These are phyloP conservation scores for Echinometra lucunter DNA, from an alignment of 53 echinoderm and acorn worm species.

Conservation along the genomic window DNA sequence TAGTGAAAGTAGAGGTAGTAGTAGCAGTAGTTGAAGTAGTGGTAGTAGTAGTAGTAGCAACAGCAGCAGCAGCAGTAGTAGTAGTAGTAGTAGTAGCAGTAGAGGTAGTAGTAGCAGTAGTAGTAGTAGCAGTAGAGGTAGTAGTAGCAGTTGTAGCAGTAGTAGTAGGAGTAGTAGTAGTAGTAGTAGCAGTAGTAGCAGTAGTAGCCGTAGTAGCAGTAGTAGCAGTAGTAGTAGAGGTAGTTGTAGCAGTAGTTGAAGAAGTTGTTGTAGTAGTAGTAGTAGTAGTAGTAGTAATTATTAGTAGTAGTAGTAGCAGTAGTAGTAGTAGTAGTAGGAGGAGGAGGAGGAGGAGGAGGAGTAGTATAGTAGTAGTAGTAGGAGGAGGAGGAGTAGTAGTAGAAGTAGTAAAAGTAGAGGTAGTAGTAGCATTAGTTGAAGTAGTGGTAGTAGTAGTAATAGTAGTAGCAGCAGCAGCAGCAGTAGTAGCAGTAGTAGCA, in stretches of 20 bases:
- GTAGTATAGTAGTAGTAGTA: too few relatives aligned
- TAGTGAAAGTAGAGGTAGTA: too few relatives aligned
- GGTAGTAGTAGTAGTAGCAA: not conserved
- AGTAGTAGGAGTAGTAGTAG: conserved; percentile 40
- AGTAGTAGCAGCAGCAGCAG: not conserved
- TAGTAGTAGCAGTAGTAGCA: conserved; percentile 42
- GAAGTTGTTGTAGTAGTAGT: conserved; percentile 32
- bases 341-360: not conserved
- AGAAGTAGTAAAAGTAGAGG: too few relatives aligned
- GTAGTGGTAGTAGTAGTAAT: too few relatives aligned
- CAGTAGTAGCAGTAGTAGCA: conserved; percentile 26
- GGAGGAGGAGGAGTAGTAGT: too few relatives aligned
- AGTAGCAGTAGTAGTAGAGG: conserved; percentile 46
- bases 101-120: conserved; percentile 39
- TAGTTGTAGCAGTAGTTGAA: conserved; percentile 44
- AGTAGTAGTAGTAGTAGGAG: not conserved
- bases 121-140: conserved; percentile 6
- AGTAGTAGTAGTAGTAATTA: not conserved
- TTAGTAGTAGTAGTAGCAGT: not conserved
- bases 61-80: not conserved
- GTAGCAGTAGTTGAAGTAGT: too few relatives aligned
- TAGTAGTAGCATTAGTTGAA: too few relatives aligned
- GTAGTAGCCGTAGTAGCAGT: conserved; percentile 42
- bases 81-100: conserved; percentile 20
- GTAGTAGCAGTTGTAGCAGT: conserved; percentile 20